Evolutionary conservation across 92 coral and sea anemone species (phyloP).

Genomic region (Pocillopora meandrina): DNA sequence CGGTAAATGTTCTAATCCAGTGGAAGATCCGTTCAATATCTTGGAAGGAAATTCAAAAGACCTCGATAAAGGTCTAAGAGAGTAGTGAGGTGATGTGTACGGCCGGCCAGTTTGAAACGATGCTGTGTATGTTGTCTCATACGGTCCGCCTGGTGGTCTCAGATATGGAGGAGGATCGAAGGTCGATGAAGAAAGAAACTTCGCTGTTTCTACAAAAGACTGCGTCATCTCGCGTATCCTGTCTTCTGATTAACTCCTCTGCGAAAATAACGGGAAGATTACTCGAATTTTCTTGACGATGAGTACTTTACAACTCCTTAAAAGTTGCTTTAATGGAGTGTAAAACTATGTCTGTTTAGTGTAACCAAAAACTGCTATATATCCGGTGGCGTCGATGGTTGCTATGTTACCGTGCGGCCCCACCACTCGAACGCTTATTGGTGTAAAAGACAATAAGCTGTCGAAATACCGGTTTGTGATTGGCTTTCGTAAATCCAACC

Average conservation of each 20-base stretch:
- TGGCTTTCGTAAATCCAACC: conserved; percentile 21
- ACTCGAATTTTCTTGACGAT: conserved; percentile 10
- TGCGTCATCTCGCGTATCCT: conserved; percentile 60
- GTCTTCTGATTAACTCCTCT: conserved; percentile 4
- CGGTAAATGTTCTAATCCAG: conserved; percentile 88
- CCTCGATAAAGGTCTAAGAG: conserved; percentile 59
- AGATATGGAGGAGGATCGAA: conserved; percentile 96
- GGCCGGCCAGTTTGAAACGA: conserved; percentile 79
- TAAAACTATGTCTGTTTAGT: conserved; percentile 77
- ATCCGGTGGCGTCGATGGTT: conserved; percentile 85
- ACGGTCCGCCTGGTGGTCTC: conserved; percentile 85
- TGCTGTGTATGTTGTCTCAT: conserved; percentile 92
- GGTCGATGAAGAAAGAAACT: conserved; percentile 77
- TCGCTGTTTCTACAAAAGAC: conserved; percentile 90
- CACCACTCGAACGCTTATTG: conserved; percentile 34
- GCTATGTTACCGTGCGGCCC: conserved; percentile 58
- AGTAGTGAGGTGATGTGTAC: conserved; percentile 61
- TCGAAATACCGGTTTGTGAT: conserved; percentile 3
- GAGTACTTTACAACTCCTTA: conserved; percentile 20
- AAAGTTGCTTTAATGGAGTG: conserved; percentile 20
- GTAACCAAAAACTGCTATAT: conserved; percentile 70
- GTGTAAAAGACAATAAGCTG: conserved; percentile 6
- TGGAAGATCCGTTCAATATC: conserved; percentile 80
- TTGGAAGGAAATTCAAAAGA: conserved; percentile 89
- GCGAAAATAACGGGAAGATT: conserved; percentile 20